Conservation (phyloP, 2,888 invertebrate genomes). For the Cheilosia pagana region DNA sequence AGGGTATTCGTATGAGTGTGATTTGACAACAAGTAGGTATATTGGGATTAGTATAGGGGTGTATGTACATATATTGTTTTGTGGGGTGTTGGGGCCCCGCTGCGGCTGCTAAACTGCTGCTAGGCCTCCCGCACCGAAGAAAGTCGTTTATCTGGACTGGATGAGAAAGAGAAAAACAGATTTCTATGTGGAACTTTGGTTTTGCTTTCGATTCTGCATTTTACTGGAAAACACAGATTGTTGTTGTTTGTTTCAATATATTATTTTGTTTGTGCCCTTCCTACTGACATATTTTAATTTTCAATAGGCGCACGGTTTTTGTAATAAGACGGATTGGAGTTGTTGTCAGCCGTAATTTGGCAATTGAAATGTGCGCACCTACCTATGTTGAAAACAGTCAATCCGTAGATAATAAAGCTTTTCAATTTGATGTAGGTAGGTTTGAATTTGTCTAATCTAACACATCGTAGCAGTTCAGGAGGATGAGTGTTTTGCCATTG, state of each 20-base stretch:
- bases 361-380: no score
- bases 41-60: neutral
- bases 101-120: slow-evolving; percentile 47
- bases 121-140: slow-evolving; percentile 71
- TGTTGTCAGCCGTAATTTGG: no score
- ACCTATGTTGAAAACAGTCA: no score
- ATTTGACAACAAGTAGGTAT: neutral
- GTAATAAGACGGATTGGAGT: no score
- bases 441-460: no score
- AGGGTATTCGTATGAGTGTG: neutral
- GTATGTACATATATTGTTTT: slow-evolving; percentile 20
- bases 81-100: slow-evolving; percentile 56
- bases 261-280: slow-evolving; percentile 21
- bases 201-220: slow-evolving; percentile 72
- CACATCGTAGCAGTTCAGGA: no score
- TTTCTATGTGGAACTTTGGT: slow-evolving; percentile 63
- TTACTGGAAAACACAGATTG: slow-evolving; percentile 27
- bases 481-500: no score
- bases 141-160: slow-evolving; percentile 74
- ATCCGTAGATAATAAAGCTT: no score
- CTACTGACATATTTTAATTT: neutral
- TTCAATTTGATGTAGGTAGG: no score
- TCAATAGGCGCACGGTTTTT: neutral
- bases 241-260: slow-evolving; percentile 18
- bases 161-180: slow-evolving; percentile 57